A percentile compares a stretch with the other conserved stretches of the same genome.
Conservation (phyloP, 2,113 vertebrate genomes). For the Oceanodroma tethys region DNA sequence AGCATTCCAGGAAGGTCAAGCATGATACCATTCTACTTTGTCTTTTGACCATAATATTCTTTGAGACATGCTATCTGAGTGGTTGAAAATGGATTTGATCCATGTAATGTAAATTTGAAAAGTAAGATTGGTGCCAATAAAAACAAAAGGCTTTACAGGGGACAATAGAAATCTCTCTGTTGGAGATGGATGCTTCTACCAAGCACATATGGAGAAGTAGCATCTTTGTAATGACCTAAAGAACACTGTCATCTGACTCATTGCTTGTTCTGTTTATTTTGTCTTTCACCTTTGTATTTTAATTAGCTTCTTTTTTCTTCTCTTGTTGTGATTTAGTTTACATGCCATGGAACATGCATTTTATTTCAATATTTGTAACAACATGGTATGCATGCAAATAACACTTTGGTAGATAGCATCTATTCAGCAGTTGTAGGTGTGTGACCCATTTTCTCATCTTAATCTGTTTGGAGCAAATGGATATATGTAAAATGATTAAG, state of each 20-base stretch:
- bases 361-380: not conserved
- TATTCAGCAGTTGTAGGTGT: not conserved
- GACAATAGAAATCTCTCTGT: not conserved
- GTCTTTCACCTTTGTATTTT: conserved; percentile 25
- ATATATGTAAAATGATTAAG: not conserved
- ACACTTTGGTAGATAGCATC: not conserved
- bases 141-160: not conserved
- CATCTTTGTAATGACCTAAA: not conserved
- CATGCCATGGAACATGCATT: not conserved
- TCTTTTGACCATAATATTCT: not conserved
- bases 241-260: not conserved
- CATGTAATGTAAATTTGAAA: not conserved
- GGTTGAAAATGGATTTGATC: not conserved
- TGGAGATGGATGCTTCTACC: not conserved
- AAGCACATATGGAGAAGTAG: not conserved
- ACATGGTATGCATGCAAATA: not conserved
- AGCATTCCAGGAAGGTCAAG: not conserved
- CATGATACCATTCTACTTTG: not conserved
- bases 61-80: not conserved
- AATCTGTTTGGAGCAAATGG: not conserved
- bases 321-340: conserved; percentile 17
- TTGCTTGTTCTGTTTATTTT: conserved; percentile 22
- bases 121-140: not conserved
- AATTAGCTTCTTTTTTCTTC: conserved; percentile 28
- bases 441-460: not conserved